Evolutionary conservation across 2,888 invertebrate genomes (phyloP).

Genomic region (Pyrrhosoma nymphula): DNA sequence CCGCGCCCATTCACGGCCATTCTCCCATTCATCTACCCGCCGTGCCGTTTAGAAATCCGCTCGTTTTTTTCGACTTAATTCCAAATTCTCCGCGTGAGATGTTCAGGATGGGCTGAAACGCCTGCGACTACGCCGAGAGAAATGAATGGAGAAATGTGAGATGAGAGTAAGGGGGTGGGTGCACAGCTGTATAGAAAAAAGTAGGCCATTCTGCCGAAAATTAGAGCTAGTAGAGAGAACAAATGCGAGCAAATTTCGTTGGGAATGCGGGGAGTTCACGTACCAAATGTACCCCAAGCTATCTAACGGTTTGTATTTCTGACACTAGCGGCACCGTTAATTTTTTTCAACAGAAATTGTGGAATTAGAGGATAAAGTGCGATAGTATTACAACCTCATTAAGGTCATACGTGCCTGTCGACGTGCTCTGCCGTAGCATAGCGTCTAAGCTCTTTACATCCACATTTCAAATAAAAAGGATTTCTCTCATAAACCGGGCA

Average conservation of each 20-base stretch:
- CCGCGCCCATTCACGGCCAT: slow-evolving; percentile 42
- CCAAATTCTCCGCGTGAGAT: not conserved
- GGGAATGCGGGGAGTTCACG: not conserved
- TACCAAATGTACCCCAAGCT: not conserved
- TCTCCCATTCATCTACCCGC: not conserved
- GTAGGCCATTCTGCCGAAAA: not conserved
- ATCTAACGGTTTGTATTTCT: not conserved
- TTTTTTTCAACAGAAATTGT: not conserved
- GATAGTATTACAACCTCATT: not conserved
- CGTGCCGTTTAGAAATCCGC: not conserved
- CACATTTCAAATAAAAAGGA: too few species aligned
- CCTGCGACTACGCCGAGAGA: not conserved
- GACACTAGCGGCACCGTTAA: not conserved
- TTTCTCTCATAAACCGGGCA: too few species aligned
- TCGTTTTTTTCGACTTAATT: not conserved
- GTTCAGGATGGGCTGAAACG: not conserved
- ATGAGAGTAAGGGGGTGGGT: not conserved
- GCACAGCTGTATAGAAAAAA: not conserved
- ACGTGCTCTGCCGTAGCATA: too few species aligned
- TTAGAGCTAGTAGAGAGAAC: not conserved
- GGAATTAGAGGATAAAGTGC: not conserved
- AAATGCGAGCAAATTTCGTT: not conserved
- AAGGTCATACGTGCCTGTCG: too few species aligned
- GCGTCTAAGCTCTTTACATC: too few species aligned
- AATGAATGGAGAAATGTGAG: not conserved